phyloP scores from a whole-genome alignment of 2,888 invertebrate genomes.

The Nematopogon swammerdamellus region DNA sequence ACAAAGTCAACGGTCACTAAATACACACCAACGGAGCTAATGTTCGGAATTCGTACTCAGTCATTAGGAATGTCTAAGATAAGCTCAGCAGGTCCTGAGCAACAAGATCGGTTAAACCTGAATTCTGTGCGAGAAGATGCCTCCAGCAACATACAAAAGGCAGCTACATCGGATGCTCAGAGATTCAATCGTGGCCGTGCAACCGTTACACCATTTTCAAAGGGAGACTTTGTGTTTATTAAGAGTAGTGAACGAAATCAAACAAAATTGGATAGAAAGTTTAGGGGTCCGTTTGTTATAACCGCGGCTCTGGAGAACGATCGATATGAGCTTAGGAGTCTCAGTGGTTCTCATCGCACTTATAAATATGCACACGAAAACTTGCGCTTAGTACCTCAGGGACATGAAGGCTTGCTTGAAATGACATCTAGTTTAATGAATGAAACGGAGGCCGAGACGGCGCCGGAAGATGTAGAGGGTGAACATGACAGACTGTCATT shows the following conservation, averaged over 20 bases:
- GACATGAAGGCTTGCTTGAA: constrained; percentile 10
- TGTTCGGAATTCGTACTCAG: no score
- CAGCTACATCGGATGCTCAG: neutral
- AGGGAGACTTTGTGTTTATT: constrained; percentile 13
- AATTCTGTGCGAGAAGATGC: no score
- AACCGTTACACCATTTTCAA: constrained; percentile 7
- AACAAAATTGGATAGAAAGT: constrained; percentile 9
- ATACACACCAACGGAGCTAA: no score
- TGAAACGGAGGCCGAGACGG: constrained; percentile 9
- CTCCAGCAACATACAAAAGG: no score
- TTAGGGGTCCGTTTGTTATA: constrained; percentile 9
- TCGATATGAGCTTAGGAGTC: constrained; percentile 9
- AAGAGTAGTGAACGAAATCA: constrained; percentile 13
- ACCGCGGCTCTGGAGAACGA: constrained; percentile 9
- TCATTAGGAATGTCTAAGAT: no score
- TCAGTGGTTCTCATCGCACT: constrained; percentile 9
- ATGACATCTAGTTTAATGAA: constrained; percentile 5
- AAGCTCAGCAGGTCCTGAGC: no score
- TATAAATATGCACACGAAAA: constrained; percentile 14
- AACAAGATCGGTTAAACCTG: no score
- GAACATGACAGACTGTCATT: constrained; percentile 1
- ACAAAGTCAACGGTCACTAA: no score
- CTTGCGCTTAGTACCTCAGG: constrained; percentile 11
- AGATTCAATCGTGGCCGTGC: constrained; percentile 9
- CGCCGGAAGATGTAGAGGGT: constrained; percentile 4